phyloP scores from a whole-genome alignment of 1,140 invertebrate species.

The Aphis craccivora region DNA sequence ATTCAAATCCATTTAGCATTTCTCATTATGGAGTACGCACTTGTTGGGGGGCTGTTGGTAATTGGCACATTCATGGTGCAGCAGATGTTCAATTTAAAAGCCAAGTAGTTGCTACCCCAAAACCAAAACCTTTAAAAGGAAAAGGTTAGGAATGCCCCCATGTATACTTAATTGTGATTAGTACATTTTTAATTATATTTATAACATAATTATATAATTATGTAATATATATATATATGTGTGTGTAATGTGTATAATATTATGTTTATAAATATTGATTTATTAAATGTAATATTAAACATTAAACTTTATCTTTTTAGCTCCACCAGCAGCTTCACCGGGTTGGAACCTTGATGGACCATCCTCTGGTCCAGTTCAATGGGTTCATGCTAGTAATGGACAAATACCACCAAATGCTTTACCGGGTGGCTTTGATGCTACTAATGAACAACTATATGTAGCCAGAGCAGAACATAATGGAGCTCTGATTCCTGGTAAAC shows the following conservation, averaged over 20 bases:
- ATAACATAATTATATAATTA: not conserved
- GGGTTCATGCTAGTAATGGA: constrained; percentile 73
- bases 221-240: not conserved
- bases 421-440: constrained; percentile 74
- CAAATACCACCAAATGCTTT: constrained; percentile 76
- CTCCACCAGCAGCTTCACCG: constrained; percentile 47
- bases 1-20: constrained; percentile 74
- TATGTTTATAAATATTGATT: not conserved
- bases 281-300: not conserved
- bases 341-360: constrained; percentile 55
- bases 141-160: constrained; percentile 42
- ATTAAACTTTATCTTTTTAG: constrained; percentile 8
- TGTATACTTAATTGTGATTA: not conserved
- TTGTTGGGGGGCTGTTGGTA: constrained; percentile 82
- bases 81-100: constrained; percentile 53
- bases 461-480: constrained; percentile 77
- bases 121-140: constrained; percentile 39
- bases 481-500: constrained; percentile 80
- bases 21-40: constrained; percentile 81
- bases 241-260: not conserved
- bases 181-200: not conserved
- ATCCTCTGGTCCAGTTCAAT: constrained; percentile 63
- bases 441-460: constrained; percentile 76
- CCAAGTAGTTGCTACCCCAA: constrained; percentile 16
- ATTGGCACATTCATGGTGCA: constrained; percentile 81